These are phyloP conservation scores for Harpegnathos saltator DNA, from an alignment of 1,140 invertebrate species.

Conservation along the genomic window DNA sequence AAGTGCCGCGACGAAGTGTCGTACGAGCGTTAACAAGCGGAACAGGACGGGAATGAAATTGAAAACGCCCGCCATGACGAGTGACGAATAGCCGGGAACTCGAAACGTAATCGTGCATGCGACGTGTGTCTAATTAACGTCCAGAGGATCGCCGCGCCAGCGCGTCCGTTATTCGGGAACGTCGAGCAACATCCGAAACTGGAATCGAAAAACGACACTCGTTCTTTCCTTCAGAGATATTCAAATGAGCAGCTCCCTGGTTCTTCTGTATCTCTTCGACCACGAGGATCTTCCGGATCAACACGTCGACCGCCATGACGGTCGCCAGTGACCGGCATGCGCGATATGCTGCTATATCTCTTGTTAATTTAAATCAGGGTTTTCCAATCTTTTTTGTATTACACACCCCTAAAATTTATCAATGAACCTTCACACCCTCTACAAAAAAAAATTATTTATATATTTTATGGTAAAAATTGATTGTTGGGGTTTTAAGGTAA, in stretches of 20 bases:
- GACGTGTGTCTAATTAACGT: constrained; percentile 12
- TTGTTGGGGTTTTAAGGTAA: no score
- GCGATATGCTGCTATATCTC: no score
- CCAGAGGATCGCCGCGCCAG: not conserved
- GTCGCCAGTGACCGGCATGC: no score
- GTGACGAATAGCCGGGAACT: not conserved
- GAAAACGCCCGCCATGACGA: not conserved
- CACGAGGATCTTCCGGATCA: no score
- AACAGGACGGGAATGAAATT: constrained; percentile 27
- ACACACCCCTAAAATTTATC: no score
- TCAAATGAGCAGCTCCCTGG: not conserved
- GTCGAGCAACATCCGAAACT: not conserved
- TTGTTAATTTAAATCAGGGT: no score
- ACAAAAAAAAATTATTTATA: no score
- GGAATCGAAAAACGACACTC: no score
- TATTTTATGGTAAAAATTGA: no score
- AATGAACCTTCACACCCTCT: no score
- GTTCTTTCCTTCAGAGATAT: not conserved
- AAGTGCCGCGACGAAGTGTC: not conserved
- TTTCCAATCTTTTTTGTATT: no score
- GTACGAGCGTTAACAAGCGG: constrained; percentile 1
- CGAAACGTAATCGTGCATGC: not conserved
- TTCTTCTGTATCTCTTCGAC: not conserved
- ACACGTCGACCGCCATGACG: no score
- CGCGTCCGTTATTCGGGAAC: not conserved